Evolutionary conservation across 2,797 vertebrate genomes (phyloP).

Genomic region (Mus minutoides): DNA sequence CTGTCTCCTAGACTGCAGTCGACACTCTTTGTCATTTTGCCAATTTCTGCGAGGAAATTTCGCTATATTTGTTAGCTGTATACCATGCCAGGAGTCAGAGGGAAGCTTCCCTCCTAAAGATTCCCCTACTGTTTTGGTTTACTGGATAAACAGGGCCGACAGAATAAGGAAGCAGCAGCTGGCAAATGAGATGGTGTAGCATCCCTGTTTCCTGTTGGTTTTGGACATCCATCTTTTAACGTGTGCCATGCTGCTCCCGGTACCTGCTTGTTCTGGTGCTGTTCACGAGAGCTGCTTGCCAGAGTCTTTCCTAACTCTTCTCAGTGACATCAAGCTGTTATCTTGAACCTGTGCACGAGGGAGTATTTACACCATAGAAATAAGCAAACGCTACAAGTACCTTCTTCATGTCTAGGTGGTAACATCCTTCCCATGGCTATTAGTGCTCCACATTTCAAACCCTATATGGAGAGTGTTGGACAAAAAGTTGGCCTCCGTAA

Average conservation of each 20-base stretch:
- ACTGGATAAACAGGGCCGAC: background rate
- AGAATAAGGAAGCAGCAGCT: background rate
- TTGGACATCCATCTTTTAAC: background rate
- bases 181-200: too few relatives aligned
- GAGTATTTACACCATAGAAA: background rate
- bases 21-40: background rate
- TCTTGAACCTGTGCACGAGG: background rate
- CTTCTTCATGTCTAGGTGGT: rapidly evolving
- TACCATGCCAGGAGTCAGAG: background rate
- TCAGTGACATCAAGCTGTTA: background rate
- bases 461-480: background rate
- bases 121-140: background rate
- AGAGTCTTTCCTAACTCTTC: background rate
- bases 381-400: background rate
- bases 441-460: background rate
- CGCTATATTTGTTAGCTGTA: background rate
- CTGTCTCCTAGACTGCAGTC: background rate
- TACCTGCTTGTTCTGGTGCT: rapidly evolving
- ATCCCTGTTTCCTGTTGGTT: background rate
- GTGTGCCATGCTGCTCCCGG: rapidly evolving
- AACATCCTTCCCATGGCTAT: background rate
- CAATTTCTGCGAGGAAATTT: background rate
- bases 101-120: background rate
- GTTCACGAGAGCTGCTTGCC: background rate
- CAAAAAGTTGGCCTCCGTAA: background rate